Percentiles rank a stretch among this genome's conserved stretches.
Evolutionary conservation across 2,888 invertebrate species (phyloP).

Genomic region (Thereva unica): DNA sequence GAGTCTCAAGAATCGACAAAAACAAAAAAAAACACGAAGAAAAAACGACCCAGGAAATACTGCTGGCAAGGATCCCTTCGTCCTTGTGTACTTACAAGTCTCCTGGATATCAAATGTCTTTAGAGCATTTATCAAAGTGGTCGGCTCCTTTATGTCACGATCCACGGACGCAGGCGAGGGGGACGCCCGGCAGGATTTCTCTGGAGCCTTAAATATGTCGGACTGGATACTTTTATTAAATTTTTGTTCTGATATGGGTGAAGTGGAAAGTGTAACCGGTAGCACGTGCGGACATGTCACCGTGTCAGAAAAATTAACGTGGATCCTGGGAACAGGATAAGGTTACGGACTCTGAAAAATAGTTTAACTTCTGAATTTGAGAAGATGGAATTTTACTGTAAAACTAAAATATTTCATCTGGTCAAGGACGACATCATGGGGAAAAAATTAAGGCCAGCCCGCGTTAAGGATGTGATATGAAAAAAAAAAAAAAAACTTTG

Average conservation of each 20-base stretch:
- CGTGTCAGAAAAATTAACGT: constrained; percentile 32
- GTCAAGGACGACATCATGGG: no score
- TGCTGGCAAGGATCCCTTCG: neutral
- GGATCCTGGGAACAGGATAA: neutral
- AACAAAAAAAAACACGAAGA: no score
- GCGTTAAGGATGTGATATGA: no score
- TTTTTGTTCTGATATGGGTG: constrained; percentile 35
- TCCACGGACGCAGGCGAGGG: neutral
- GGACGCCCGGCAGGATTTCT: constrained; percentile 19
- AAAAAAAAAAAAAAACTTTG: no score
- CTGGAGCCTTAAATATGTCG: constrained; percentile 24
- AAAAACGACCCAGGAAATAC: no score
- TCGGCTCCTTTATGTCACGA: neutral
- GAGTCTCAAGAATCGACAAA: no score
- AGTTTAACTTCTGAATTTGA: no score
- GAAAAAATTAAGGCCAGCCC: no score
- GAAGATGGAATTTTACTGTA: no score
- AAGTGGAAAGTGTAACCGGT: constrained; percentile 25
- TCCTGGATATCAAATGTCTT: constrained; percentile 28
- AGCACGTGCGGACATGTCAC: constrained; percentile 36
- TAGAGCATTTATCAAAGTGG: constrained; percentile 31
- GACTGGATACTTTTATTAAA: constrained; percentile 29
- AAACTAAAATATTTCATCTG: no score
- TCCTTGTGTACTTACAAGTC: constrained; percentile 14
- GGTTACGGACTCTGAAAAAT: no score